Evolutionary conservation across 2,888 invertebrate genomes (phyloP).

Genomic region (Aromia moschata): DNA sequence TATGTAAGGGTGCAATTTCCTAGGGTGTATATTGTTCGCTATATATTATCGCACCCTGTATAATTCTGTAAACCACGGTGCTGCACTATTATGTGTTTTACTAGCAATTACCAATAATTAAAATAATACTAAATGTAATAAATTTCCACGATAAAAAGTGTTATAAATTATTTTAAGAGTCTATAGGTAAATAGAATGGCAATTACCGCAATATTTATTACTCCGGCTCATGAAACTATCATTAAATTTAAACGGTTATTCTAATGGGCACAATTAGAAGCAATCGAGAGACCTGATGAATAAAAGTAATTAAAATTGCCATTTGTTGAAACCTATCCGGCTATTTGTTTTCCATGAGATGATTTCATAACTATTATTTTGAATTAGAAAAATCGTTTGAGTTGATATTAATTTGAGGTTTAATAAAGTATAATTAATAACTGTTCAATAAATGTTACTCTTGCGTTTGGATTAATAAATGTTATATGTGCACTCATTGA

Average conservation of each 20-base stretch:
- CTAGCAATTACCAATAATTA: too few relatives aligned
- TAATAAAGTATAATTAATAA: too few relatives aligned
- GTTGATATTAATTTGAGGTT: too few relatives aligned
- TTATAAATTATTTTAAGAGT: background rate
- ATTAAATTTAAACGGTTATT: background rate
- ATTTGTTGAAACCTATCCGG: background rate
- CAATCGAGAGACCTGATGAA: background rate
- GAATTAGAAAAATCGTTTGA: background rate
- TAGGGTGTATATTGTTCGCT: too few relatives aligned
- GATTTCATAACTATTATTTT: background rate
- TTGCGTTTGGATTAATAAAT: too few relatives aligned
- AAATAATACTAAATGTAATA: background rate
- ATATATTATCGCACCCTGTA: too few relatives aligned
- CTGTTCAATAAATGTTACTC: too few relatives aligned
- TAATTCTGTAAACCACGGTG: too few relatives aligned
- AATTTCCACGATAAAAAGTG: background rate
- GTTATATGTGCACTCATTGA: too few relatives aligned
- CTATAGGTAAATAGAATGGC: background rate
- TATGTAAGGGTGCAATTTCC: too few relatives aligned
- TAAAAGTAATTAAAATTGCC: background rate
- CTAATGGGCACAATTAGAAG: background rate
- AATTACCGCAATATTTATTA: background rate
- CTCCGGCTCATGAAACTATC: background rate
- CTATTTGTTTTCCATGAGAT: background rate
- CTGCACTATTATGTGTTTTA: too few relatives aligned